Percentiles rank a stretch among this genome's conserved stretches.
These are phyloP conservation scores for Apogon talboti DNA, from an alignment of 2,797 vertebrate species.

Conservation along the genomic window DNA sequence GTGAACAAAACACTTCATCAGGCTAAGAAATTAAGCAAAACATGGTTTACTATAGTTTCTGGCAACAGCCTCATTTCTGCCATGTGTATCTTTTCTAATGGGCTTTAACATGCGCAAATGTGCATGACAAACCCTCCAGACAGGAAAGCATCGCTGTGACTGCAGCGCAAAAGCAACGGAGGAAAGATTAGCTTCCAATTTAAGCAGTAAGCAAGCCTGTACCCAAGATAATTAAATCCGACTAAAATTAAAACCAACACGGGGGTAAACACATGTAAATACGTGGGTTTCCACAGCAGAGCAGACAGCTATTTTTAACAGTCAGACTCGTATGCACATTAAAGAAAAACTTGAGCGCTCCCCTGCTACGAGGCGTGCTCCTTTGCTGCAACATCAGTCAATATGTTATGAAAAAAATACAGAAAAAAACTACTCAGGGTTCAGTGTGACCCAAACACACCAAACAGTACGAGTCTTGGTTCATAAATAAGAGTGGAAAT, in stretches of 20 bases:
- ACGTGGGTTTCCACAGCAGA: constrained; percentile 19
- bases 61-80: background rate
- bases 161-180: constrained; percentile 1
- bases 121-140: constrained; percentile 1
- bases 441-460: constrained; percentile 1
- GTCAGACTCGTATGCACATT: background rate
- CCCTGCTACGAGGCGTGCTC: background rate
- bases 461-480: background rate
- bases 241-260: constrained; percentile 7
- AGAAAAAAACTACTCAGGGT: constrained; percentile 21
- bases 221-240: constrained; percentile 5
- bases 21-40: background rate
- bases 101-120: background rate
- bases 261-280: constrained; percentile 32
- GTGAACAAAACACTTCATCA: background rate
- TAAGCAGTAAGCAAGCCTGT: background rate
- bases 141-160: background rate
- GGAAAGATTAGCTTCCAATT: background rate
- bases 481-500: constrained; percentile 18
- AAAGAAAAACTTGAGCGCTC: background rate
- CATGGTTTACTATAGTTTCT: too few species aligned
- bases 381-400: constrained; percentile 14
- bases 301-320: constrained; percentile 20
- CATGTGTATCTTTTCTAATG: background rate
- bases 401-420: constrained; percentile 7